Evolutionary conservation across 2,888 invertebrate genomes (phyloP).

Genomic region (Cabera pusaria): DNA sequence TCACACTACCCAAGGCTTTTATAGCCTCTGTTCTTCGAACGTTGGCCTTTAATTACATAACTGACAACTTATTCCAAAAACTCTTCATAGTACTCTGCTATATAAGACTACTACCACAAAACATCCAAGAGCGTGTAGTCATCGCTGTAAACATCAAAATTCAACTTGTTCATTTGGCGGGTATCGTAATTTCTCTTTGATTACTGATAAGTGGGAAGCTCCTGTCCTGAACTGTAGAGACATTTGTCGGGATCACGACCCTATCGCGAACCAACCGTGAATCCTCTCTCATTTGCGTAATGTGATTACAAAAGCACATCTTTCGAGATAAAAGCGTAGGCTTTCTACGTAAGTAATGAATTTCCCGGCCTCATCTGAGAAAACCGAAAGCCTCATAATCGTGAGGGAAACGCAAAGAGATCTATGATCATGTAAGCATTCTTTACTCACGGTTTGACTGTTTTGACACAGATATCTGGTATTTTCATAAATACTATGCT

Average conservation of each 20-base stretch:
- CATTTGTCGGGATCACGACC: constrained; percentile 76
- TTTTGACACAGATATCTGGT: too few relatives aligned
- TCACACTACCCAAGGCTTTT: too few relatives aligned
- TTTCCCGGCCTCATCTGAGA: constrained; percentile 62
- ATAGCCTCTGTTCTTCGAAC: too few relatives aligned
- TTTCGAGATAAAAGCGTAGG: constrained; percentile 76
- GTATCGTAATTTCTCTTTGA: constrained; percentile 29
- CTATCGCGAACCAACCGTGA: constrained; percentile 72
- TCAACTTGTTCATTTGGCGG: constrained; percentile 16
- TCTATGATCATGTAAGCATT: constrained; percentile 27
- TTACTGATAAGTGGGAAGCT: constrained; percentile 50
- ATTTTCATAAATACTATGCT: too few relatives aligned
- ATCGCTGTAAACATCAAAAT: too few relatives aligned
- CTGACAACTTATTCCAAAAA: too few relatives aligned
- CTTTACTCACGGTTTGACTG: constrained; percentile 8
- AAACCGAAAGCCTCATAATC: constrained; percentile 61
- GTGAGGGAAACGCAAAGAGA: constrained; percentile 43
- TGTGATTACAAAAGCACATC: constrained; percentile 83
- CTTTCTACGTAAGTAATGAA: constrained; percentile 79
- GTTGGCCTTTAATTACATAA: too few relatives aligned
- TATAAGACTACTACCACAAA: too few relatives aligned
- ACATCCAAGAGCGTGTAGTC: too few relatives aligned
- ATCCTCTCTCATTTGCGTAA: constrained; percentile 80
- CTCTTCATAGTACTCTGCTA: too few relatives aligned
- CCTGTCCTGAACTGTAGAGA: constrained; percentile 61